Conservation (phyloP, 2,797 vertebrate genomes). For the Kryptolebias ocellatus region DNA sequence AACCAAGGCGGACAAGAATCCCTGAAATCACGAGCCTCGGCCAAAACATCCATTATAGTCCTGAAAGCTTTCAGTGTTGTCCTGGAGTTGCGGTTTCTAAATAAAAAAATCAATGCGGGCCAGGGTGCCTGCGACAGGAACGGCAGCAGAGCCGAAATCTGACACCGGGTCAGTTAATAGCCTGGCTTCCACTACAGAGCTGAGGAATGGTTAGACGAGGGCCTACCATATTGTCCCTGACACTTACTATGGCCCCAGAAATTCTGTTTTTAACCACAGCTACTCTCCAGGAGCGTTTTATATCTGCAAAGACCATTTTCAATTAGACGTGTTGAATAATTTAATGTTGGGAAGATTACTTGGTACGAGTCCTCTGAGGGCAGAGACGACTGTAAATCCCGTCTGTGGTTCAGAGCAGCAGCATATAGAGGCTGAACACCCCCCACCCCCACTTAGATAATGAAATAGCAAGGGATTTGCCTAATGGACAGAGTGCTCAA, state of each 20-base stretch:
- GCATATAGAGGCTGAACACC: constrained; percentile 20
- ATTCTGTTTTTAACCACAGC: constrained; percentile 21
- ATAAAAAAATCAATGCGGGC: constrained; percentile 65
- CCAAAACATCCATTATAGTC: constrained; percentile 52
- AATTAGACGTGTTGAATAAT: constrained; percentile 44
- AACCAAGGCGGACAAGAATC: constrained; percentile 25
- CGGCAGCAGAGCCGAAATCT: constrained; percentile 67
- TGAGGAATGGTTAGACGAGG: constrained; percentile 13
- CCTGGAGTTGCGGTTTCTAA: constrained; percentile 48
- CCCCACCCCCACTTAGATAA: constrained; percentile 56
- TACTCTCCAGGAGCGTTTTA: constrained; percentile 27
- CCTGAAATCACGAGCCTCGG: constrained; percentile 28
- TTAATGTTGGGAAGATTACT: constrained; percentile 31
- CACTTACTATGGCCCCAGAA: constrained; percentile 13
- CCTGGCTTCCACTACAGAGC: constrained; percentile 53
- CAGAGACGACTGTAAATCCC: constrained; percentile 29
- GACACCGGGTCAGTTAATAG: constrained; percentile 70
- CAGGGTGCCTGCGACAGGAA: constrained; percentile 58
- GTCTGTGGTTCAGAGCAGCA: constrained; percentile 37
- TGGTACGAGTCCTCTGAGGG: constrained; percentile 26
- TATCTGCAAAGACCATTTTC: constrained; percentile 15
- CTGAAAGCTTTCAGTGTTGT: constrained; percentile 52
- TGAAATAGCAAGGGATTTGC: constrained; percentile 65
- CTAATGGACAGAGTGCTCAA: constrained; percentile 68
- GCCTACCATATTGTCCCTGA: constrained; percentile 24